Base-by-base conservation (phyloP, 2,888 invertebrate genomes). In the Yponomeuta evonymella region DNA sequence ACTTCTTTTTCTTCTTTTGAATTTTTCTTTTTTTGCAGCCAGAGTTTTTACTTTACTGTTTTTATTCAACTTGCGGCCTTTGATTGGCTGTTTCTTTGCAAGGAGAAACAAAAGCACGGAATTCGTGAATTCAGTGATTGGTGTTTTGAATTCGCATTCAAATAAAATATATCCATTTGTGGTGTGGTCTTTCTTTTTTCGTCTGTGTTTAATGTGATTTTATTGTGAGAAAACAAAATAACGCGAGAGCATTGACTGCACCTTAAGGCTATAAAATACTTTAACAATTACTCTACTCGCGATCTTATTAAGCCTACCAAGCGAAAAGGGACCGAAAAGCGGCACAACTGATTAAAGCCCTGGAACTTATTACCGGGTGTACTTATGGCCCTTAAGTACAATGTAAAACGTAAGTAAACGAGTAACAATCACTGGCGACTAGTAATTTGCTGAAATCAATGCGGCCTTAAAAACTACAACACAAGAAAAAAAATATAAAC, bases 331-430 rank as follows among this genome's bases (percentile, higher is more conserved):
- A 82, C 82, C 76, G 76, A 79, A 77, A 81, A 79, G 86, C 89
- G 86, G 86, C 82, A 77, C 76, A 77, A 77, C 75, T 88, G 89
- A 90, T 90, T 83, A 87, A 88, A 84, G 90, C 84, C 76, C 81
- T 82, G 23, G 67, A 30, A 29, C 68, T 58, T 58, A 58, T 58
- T 58, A 58, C 51, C 4, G 51, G 15, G 51, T 12, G 67, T 43
- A 48, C 88, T 90, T 91, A 90, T 90, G 87, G 85, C 90, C 85
- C 87, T 83, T 92, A 92, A 92, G 88, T 92, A 88, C 90, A 89
- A 91, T 84, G 87, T 89, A 90, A 89, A 87, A 72, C 48, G 87
- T 89, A 89, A 90, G 89, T 89, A 89, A 87, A 88, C 84, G 87
- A 76, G 81, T 85, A 83, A 86, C 86, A 85, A 85, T 84, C 81